Evolutionary conservation across 2,888 invertebrate species (phyloP), one percentile per base, ranked within the genome.

Genomic region (Rhingia campestris): DNA sequence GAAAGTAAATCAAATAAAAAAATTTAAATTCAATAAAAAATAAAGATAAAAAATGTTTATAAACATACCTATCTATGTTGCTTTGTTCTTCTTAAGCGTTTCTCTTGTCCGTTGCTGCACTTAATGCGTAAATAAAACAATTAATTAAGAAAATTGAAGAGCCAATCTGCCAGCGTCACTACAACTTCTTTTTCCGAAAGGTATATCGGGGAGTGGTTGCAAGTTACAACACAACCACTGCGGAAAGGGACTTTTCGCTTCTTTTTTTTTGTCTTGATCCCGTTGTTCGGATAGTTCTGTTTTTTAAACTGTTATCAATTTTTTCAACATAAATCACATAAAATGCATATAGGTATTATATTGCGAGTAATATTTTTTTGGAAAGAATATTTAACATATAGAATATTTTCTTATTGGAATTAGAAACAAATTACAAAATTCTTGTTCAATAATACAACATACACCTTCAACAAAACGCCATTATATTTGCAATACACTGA

Each of bases 121-220:
- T 56, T 67, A 32, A 51, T 67, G 59, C 35, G 54, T 61, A 43
- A 51, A 74, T 47, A 45, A 54, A 73, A 58, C 33, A 63, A 56
- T 49, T 30, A 73, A 49, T 7, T 37, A 73, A 45, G n/a, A 54
- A 54, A 37, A 47, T 49, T 66, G 10, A 56, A 41, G 9, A 39
- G 47, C 14, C 41, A 58, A 37, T 66, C n/a, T 81, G 80, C 63
- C 69, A 69, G 64, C 80, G 80, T 81, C 80, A 81, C 63, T 51
- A 37, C 47, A 66, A 54, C 54, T 74, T 69, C 61, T 73, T 67
- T 30, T 37, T 22, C 10, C 6, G 12, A 33, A 61, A 56, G 53
- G 32, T 53, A 53, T 37, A 63, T 61, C 61, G 67, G 61, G 67
- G 59, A 61, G 67, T 76, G 59, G 76, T 76, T 59, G 4, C 51